Conservation (phyloP, 2,797 vertebrate species). For the Apodemus agrarius region DNA sequence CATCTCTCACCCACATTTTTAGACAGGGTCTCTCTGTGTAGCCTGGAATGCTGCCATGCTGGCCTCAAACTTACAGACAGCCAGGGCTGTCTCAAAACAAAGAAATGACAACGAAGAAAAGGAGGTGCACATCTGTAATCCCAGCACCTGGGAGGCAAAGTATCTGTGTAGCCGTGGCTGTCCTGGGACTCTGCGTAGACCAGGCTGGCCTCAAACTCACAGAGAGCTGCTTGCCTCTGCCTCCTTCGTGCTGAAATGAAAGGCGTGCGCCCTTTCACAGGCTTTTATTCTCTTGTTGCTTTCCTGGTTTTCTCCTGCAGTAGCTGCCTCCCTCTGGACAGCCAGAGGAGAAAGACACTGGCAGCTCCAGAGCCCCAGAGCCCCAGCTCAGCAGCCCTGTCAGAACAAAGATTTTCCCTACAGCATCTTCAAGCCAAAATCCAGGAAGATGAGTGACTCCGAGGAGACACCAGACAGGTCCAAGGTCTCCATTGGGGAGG, state of each 20-base stretch:
- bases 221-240: neutral
- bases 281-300: neutral
- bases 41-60: neutral
- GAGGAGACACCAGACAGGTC: neutral
- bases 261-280: neutral
- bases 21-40: neutral
- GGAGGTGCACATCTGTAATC: neutral
- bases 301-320: neutral
- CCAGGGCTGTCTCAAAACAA: neutral
- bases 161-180: neutral
- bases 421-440: neutral
- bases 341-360: neutral
- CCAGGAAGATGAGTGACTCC: neutral
- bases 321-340: neutral
- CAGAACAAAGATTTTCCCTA: neutral
- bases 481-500: neutral
- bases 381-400: neutral
- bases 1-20: neutral
- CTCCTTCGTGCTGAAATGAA: neutral
- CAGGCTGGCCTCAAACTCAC: neutral
- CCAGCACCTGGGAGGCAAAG: neutral
- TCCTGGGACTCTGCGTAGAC: neutral
- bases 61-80: neutral
- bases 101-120: neutral
- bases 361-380: neutral